phyloP scores from a whole-genome alignment of 1,140 invertebrate genomes.

The Orchesella cincta region DNA sequence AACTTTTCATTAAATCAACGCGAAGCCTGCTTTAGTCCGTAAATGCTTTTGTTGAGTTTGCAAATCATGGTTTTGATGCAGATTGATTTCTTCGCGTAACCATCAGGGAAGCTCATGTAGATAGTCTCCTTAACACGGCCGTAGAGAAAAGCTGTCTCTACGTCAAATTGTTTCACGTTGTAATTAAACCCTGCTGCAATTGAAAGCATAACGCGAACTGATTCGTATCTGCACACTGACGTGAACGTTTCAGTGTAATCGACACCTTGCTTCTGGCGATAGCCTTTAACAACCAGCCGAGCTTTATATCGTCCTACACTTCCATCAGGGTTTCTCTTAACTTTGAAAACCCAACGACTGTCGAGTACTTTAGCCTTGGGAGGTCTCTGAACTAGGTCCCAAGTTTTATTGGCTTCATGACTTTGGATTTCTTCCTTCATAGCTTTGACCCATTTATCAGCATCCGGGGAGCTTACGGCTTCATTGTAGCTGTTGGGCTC shows the following conservation, averaged over 20 bases:
- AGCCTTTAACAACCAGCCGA: slow-evolving; percentile 56
- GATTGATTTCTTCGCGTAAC: not conserved
- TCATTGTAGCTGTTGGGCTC: slow-evolving; percentile 29
- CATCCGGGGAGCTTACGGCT: slow-evolving; percentile 41
- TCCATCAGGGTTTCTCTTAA: slow-evolving; percentile 33
- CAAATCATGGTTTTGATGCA: slow-evolving; percentile 52
- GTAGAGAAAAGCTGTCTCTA: slow-evolving; percentile 54
- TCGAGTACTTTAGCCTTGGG: not conserved
- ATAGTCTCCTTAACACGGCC: slow-evolving; percentile 53
- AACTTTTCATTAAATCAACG: slow-evolving; percentile 47
- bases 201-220: slow-evolving; percentile 52
- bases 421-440: slow-evolving; percentile 44
- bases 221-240: slow-evolving; percentile 52
- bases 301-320: slow-evolving; percentile 53
- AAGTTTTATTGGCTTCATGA: slow-evolving; percentile 38
- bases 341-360: slow-evolving; percentile 37
- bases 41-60: slow-evolving; percentile 55
- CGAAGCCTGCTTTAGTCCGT: slow-evolving; percentile 56
- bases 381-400: not conserved
- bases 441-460: slow-evolving; percentile 41
- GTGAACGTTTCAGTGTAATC: slow-evolving; percentile 55
- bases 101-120: slow-evolving; percentile 51
- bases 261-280: slow-evolving; percentile 51
- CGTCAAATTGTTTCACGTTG: slow-evolving; percentile 52
- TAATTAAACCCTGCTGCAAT: slow-evolving; percentile 46